Base-by-base conservation (phyloP, 2,888 invertebrate species). In the Agriopis marginaria region DNA sequence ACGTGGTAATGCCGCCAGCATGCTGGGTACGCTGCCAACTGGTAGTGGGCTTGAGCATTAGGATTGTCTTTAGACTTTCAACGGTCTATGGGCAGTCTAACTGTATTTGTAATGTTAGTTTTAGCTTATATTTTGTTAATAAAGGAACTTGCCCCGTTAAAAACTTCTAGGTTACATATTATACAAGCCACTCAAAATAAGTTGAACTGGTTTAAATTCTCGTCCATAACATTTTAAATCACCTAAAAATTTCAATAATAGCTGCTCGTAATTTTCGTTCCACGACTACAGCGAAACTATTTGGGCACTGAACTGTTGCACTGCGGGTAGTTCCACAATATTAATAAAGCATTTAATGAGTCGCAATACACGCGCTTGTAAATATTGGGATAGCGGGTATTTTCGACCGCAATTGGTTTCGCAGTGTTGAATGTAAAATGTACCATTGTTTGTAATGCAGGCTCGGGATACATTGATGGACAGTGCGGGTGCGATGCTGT, bases 311-410 rank as follows among this genome's bases (percentile, higher is more conserved):
- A 61, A 62, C 23, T 62, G 61, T 61, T 50, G 39, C 64, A 72
- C 72, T 74, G 63, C 73, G 65, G 49, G 69, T 70, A 71, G 73
- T 63, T 66, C 58, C 62, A 70, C 73, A 67, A 75, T 81, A 79
- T 80, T 83, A 80, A 79, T 78, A 80, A 75, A 67, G 68, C 73
- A 76, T 72, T 77, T 76, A 80, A 80, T 80, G 79, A 79, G 75
- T 75, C 76, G 78, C 77, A 69, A 78, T 79, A 80, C 17, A 56
- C 68, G 66, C 55, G 65, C 50, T 64, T 65, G 70, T 76, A 73
- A 76, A 76, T 77, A 75, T 75, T 71, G 63, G 65, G 53, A 44
- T 66, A 72, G 47, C 58, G 61, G 59, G 66, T 67, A 66, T 63
- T 54, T 66, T 55, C 11, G 58, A 73, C 72, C 72, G 47, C 68